A percentile compares a stretch with the other conserved stretches of the same genome.
Conservation (phyloP, 2,797 vertebrate genomes). For the Gallirallus australis region DNA sequence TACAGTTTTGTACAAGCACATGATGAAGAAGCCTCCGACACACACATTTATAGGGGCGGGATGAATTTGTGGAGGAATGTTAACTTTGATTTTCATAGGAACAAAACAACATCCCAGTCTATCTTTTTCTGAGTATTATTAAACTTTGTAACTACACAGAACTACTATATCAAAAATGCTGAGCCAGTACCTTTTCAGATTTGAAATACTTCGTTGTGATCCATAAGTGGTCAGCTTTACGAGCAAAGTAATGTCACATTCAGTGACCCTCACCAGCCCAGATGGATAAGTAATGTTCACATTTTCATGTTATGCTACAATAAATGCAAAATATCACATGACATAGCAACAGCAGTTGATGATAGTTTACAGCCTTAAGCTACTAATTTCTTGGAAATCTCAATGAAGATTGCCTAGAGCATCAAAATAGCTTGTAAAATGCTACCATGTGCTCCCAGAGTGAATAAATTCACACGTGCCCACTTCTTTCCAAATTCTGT, state of each 20-base stretch:
- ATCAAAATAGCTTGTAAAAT: background rate
- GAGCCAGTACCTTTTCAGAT: background rate
- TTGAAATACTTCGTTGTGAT: conserved; percentile 8
- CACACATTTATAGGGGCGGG: background rate
- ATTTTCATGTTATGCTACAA: background rate
- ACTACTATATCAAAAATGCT: conserved; percentile 13
- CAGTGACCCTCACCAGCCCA: background rate
- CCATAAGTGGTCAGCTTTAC: conserved; percentile 12
- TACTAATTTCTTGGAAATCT: background rate
- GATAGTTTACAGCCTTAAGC: background rate
- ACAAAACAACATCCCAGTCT: background rate
- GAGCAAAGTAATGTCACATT: background rate
- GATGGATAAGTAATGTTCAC: background rate
- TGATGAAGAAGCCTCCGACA: background rate
- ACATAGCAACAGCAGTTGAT: background rate
- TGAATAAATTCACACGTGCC: background rate
- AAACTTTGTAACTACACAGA: background rate
- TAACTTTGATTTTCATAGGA: conserved; percentile 24
- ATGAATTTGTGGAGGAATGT: background rate
- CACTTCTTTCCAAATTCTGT: background rate
- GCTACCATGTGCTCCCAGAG: background rate
- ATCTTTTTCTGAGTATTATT: background rate
- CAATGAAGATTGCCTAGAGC: background rate
- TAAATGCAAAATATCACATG: background rate
- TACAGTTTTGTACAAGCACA: background rate